Evolutionary conservation across 2,888 invertebrate genomes (phyloP).

Genomic region (Rhodophaea formosa): DNA sequence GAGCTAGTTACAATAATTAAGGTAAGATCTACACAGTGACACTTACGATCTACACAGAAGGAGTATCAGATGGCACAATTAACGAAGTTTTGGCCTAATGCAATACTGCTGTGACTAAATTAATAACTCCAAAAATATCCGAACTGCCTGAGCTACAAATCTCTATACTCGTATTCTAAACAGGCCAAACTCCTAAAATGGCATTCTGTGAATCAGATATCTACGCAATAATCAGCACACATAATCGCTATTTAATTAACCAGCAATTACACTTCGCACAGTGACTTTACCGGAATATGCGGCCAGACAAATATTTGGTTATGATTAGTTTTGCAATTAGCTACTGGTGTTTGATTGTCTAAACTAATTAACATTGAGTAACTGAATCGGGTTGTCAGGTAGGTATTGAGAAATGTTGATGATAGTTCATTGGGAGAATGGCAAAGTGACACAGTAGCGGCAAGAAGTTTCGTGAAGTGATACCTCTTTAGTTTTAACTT

Average conservation of each 20-base stretch:
- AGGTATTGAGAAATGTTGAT: slow-evolving; percentile 1
- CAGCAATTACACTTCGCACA: background rate
- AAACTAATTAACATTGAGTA: slow-evolving; percentile 11
- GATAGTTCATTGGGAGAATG: slow-evolving; percentile 1
- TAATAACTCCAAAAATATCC: no score
- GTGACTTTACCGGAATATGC: slow-evolving; percentile 8
- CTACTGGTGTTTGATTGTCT: slow-evolving; percentile 3
- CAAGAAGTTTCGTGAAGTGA: background rate
- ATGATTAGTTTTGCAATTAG: slow-evolving; percentile 16
- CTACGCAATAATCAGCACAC: background rate
- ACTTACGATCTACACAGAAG: no score
- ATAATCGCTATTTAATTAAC: slow-evolving; percentile 9
- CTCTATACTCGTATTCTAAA: no score
- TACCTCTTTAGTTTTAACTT: background rate
- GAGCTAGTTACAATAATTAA: no score
- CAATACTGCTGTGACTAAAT: no score
- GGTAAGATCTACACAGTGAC: no score
- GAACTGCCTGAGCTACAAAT: no score
- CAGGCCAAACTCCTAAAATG: no score
- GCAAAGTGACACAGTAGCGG: background rate
- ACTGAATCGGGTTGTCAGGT: background rate
- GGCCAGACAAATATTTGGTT: slow-evolving; percentile 12
- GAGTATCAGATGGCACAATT: no score
- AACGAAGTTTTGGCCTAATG: no score
- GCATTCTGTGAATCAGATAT: background rate